Base-by-base conservation (phyloP, 2,113 vertebrate species). In the Callopanchax toddi region DNA sequence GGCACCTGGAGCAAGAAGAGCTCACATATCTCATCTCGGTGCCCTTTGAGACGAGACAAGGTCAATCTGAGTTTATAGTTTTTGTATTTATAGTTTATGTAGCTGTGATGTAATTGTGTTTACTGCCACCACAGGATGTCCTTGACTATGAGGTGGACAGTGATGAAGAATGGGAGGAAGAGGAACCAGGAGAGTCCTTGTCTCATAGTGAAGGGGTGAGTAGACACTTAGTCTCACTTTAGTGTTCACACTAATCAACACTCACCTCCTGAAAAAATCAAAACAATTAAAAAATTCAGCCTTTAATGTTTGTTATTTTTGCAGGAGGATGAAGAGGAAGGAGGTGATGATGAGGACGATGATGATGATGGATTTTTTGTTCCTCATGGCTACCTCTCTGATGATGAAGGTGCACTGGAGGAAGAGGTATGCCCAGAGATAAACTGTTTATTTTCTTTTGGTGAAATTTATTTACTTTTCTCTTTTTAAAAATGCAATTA, bases 161-260 rank as follows among this genome's bases (percentile, higher is more conserved):
- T 29, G 97, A 99, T 75, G 97, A 99, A 11, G 97, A 99, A 56
- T 99, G 97, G 97, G 96, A 99, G 63, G 97, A 99, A 72, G 97
- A 99, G 39, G 97, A 99, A 67, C 97, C 97, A 0, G 97, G 97
- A 65, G 97, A 99, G 82, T 98, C 96, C 1, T 90, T 99, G 45
- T 99, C 97, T 10, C 96, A 99, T 12, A 99, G 97, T 1, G 97
- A 99, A 79, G 97, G 95, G 91, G 97, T 99, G 61, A 94, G 88
- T 78, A n/a, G n/a, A n/a, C n/a, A n/a, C n/a, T n/a, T n/a, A n/a
- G n/a, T n/a, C n/a, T n/a, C n/a, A n/a, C n/a, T n/a, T n/a, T n/a
- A n/a, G n/a, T n/a, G n/a, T n/a, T n/a, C n/a, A n/a, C n/a, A n/a
- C n/a, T n/a, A n/a, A n/a, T n/a, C n/a, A n/a, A n/a, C n/a, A n/a